Conservation (phyloP, 30 jellyfish, hydroid and myxozoan genomes). For the Hydractinia symbiolongicarpus region DNA sequence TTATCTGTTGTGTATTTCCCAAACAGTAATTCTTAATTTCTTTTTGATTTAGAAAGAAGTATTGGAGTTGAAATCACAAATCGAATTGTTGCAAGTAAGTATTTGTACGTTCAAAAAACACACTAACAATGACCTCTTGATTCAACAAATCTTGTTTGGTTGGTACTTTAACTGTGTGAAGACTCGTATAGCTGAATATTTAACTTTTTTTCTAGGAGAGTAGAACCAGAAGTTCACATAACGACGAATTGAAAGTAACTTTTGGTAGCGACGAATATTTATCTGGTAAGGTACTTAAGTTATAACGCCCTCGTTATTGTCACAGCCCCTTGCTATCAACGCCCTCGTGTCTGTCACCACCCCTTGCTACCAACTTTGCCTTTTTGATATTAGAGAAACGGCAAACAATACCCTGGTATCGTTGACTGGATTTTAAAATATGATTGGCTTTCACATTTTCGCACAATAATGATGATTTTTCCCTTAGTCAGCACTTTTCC, state of each 20-base stretch:
- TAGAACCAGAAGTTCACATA: background rate
- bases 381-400: no score
- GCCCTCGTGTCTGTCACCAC: no score
- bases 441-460: no score
- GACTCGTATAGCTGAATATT: background rate
- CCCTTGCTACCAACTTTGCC: no score
- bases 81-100: background rate
- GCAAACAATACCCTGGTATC: no score
- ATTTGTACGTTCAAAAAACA: background rate
- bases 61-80: background rate
- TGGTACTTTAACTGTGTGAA: background rate
- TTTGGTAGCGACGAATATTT: slow-evolving; percentile 11
- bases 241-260: background rate
- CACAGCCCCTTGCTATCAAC: no score
- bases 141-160: background rate
- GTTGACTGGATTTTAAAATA: no score
- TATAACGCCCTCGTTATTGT: no score
- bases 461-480: no score
- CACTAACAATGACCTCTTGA: no score
- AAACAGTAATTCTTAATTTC: background rate
- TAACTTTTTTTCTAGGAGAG: slow-evolving; percentile 1
- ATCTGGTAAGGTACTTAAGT: background rate
- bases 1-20: background rate
- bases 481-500: no score
- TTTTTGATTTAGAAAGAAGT: background rate